A percentile compares a stretch with the other conserved stretches of the same genome.
Evolutionary conservation across 2,888 invertebrate species (phyloP).

Genomic region (Gymnoscelis rufifasciata): DNA sequence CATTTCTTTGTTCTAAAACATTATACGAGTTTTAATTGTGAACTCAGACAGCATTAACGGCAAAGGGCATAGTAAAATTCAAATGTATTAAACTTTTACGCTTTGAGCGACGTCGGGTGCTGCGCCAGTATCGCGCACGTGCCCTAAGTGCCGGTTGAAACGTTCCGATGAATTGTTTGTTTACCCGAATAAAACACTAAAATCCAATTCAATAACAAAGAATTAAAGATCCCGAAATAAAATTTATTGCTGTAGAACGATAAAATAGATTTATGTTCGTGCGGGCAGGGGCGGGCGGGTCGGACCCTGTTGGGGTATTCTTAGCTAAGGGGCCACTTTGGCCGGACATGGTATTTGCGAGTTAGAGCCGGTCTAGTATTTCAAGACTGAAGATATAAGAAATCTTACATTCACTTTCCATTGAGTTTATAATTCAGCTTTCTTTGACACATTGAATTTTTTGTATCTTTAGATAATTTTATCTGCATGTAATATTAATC

Average conservation of each 20-base stretch:
- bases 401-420: too few species aligned
- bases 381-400: too few species aligned
- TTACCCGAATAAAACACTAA: slow-evolving; percentile 79
- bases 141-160: slow-evolving; percentile 68
- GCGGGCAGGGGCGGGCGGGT: slow-evolving; percentile 38
- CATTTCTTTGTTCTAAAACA: slow-evolving; percentile 73
- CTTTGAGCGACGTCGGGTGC: slow-evolving; percentile 58
- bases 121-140: slow-evolving; percentile 65
- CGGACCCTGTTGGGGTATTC: slow-evolving; percentile 19
- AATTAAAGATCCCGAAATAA: slow-evolving; percentile 80
- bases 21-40: slow-evolving; percentile 74
- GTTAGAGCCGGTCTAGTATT: neutral
- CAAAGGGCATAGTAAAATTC: slow-evolving; percentile 45
- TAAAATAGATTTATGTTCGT: slow-evolving; percentile 78
- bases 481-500: too few species aligned
- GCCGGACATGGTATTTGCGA: neutral
- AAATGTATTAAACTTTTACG: slow-evolving; percentile 70
- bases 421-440: too few species aligned
- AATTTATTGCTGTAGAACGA: slow-evolving; percentile 77
- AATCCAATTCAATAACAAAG: slow-evolving; percentile 80
- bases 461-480: too few species aligned
- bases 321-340: neutral
- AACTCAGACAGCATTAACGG: slow-evolving; percentile 67
- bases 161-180: slow-evolving; percentile 75
- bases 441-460: too few species aligned